Base-by-base conservation (phyloP, 2,797 vertebrate species). In the Nannoperca obscura region DNA sequence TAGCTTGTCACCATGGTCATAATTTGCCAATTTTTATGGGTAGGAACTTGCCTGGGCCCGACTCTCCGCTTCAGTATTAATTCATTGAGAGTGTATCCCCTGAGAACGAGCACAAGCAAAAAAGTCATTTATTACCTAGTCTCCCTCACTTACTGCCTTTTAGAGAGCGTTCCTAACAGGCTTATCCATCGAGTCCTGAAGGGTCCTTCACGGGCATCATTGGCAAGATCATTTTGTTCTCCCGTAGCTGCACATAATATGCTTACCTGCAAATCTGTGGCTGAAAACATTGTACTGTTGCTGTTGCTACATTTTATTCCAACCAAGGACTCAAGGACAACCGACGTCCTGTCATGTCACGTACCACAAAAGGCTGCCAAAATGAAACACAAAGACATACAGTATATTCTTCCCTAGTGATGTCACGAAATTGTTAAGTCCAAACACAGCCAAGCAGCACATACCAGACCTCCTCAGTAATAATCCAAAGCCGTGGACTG, bases 11-110 rank as follows among this genome's bases (percentile, higher is more conserved):
- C 77, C 80, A 36, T 69, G 81, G 78, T 84, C 92, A 90, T 95
- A 94, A 95, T 94, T 94, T 95, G 88, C 87, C 88, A 89, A 91
- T 95, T 94, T 95, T 88, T 94, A 90, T 87, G 89, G 90, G 86
- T 91, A 92, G 93, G 88, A 94, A 92, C 88, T 84, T 84, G 81
- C 85, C 66, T 15, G 13, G 70, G 78, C 82, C 77, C 12, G 73
- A 89, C 85, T 84, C 86, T 70, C 81, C 8, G 32, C 90, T 90
- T 91, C 89, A 84, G 76, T 93, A 92, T 95, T 90, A 95, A 95
- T 95, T 94, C 87, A 94, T 92, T 81, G 90, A 89, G 84, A 92
- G 80, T 88, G 90, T 88, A 91, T 92, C 88, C 88, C 86, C 74
- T 6, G 84, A 89, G 90, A 93, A 76, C 2, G 38, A 63, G 70